These are phyloP conservation scores for Sprattus sprattus DNA, from an alignment of 2,113 vertebrate species.

Conservation along the genomic window DNA sequence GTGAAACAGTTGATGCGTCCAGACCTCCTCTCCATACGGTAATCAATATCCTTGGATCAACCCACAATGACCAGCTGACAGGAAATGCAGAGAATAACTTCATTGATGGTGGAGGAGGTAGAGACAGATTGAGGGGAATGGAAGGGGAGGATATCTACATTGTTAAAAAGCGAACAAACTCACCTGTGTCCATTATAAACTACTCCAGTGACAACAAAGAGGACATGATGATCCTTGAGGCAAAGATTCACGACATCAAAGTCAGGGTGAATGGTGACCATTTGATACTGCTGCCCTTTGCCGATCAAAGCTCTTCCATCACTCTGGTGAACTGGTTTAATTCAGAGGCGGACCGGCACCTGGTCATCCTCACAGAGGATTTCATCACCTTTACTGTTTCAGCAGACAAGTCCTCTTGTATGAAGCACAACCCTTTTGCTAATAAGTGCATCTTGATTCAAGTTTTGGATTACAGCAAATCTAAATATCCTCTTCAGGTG, in stretches of 20 bases:
- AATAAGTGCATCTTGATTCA: constrained; percentile 46
- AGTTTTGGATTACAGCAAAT: constrained; percentile 51
- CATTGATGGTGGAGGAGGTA: constrained; percentile 56
- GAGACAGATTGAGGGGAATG: constrained; percentile 37
- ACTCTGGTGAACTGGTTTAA: constrained; percentile 52
- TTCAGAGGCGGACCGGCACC: constrained; percentile 49
- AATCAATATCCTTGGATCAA: constrained; percentile 51
- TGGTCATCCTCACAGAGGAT: constrained; percentile 50
- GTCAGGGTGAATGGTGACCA: not conserved
- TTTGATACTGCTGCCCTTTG: not conserved
- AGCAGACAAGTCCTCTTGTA: constrained; percentile 28
- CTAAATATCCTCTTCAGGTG: not conserved
- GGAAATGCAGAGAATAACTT: constrained; percentile 55
- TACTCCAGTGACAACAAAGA: constrained; percentile 43
- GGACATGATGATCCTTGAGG: constrained; percentile 51
- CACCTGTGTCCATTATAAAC: constrained; percentile 47
- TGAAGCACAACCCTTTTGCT: constrained; percentile 1
- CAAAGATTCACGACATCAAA: constrained; percentile 41
- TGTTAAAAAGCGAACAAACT: constrained; percentile 24
- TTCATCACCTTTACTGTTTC: constrained; percentile 50
- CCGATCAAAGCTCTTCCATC: constrained; percentile 3
- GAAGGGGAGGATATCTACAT: constrained; percentile 53
- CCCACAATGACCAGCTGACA: constrained; percentile 33
- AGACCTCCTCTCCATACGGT: constrained; percentile 42
- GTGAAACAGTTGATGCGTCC: constrained; percentile 34